Conservation (phyloP, 1,140 invertebrate genomes). For the Chelonus insularis region DNA sequence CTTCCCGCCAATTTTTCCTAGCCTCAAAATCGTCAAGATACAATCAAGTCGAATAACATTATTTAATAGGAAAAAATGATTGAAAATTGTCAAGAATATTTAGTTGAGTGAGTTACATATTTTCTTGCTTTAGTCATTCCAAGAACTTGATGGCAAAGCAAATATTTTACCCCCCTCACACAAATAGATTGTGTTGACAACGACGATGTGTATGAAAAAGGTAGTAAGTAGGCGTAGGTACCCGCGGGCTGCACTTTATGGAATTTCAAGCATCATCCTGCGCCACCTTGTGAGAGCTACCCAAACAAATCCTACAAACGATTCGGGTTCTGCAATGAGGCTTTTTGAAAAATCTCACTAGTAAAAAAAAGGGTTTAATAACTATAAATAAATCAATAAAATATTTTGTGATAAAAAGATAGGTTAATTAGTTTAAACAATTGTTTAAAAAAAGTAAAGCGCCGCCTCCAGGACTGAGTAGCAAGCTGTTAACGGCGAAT, state of each 20-base stretch:
- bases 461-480: slow-evolving; percentile 44
- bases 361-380: slow-evolving; percentile 6
- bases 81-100: too few relatives aligned
- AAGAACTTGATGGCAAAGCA: not conserved
- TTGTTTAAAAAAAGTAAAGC: slow-evolving; percentile 30
- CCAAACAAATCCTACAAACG: slow-evolving; percentile 3
- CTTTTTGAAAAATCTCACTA: slow-evolving; percentile 2
- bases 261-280: not conserved
- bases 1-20: slow-evolving; percentile 31
- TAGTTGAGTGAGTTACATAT: too few relatives aligned
- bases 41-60: too few relatives aligned
- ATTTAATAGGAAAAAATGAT: too few relatives aligned
- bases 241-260: not conserved
- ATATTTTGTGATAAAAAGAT: slow-evolving; percentile 6
- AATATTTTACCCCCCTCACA: not conserved
- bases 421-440: slow-evolving; percentile 2
- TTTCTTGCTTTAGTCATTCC: too few relatives aligned
- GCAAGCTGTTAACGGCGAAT: slow-evolving; percentile 59
- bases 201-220: not conserved
- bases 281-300: slow-evolving; percentile 18
- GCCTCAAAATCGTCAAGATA: not conserved
- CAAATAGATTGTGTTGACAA: slow-evolving; percentile 6
- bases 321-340: slow-evolving; percentile 15
- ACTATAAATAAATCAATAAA: not conserved
- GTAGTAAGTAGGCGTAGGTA: not conserved